phyloP scores from a whole-genome alignment of 2,113 vertebrate genomes.

The Sturnus vulgaris region DNA sequence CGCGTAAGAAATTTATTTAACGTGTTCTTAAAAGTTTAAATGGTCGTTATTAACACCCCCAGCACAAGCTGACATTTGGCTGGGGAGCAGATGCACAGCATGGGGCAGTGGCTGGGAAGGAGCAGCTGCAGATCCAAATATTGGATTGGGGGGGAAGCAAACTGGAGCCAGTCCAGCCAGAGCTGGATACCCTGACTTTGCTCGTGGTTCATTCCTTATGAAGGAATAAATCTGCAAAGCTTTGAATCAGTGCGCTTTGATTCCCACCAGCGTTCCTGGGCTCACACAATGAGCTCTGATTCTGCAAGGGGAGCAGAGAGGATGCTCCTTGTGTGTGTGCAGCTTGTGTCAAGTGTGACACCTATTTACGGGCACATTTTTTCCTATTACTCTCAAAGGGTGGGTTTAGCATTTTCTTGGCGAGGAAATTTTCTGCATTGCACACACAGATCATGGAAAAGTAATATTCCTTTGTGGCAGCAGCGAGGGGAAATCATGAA shows the following conservation, averaged over 20 bases:
- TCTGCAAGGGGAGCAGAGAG: not conserved
- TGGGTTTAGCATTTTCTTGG: not conserved
- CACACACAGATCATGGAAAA: conserved; percentile 29
- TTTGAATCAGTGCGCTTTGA: not conserved
- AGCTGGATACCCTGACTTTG: not conserved
- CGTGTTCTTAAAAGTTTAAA: conserved; percentile 41
- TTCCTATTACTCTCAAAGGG: not conserved
- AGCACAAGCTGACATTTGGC: conserved; percentile 45
- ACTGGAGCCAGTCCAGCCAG: not conserved
- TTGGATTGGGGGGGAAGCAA: not conserved
- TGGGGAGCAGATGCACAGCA: conserved; percentile 40
- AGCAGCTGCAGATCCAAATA: not conserved
- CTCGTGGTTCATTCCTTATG: not conserved
- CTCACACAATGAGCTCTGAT: not conserved
- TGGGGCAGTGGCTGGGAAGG: conserved; percentile 15
- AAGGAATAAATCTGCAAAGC: not conserved
- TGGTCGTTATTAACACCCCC: conserved; percentile 58
- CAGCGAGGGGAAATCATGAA: conserved; percentile 16
- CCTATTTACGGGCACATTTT: not conserved
- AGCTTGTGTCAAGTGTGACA: conserved; percentile 22
- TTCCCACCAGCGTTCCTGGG: not conserved
- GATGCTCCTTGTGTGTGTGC: not conserved
- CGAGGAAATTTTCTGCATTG: not conserved
- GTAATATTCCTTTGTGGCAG: conserved; percentile 43
- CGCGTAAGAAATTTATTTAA: conserved; percentile 55